These are phyloP conservation scores for Thecophora atra DNA, from an alignment of 2,888 invertebrate species.

Conservation along the genomic window DNA sequence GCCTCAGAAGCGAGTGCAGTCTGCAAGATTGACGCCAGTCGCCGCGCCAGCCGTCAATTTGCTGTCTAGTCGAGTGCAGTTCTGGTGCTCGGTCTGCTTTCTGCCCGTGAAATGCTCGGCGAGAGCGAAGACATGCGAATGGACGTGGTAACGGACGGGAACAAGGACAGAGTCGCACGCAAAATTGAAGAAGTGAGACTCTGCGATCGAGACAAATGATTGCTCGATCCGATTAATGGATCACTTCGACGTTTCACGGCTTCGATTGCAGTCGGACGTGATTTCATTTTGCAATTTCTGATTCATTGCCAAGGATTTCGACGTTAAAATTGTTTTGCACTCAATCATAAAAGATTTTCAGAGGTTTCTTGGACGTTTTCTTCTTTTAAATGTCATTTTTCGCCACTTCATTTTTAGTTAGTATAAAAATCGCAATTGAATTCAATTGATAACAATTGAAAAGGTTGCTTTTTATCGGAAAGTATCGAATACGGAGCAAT, in stretches of 20 bases:
- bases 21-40: conserved; percentile 12
- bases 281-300: background rate
- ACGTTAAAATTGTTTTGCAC: too few species aligned
- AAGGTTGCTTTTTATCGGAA: too few species aligned
- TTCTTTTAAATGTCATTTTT: too few species aligned
- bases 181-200: conserved; percentile 34
- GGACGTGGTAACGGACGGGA: background rate
- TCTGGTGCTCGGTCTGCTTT: background rate
- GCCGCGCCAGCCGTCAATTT: background rate
- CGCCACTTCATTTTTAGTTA: too few species aligned
- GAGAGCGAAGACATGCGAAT: background rate
- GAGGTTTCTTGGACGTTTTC: too few species aligned
- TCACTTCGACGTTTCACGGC: conserved; percentile 30
- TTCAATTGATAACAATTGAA: too few species aligned
- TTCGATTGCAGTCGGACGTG: too few species aligned
- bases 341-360: too few species aligned
- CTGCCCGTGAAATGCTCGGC: background rate
- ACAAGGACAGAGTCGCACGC: background rate
- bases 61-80: background rate
- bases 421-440: too few species aligned
- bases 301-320: too few species aligned
- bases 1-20: background rate
- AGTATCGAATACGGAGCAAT: too few species aligned
- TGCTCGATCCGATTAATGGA: conserved; percentile 40
- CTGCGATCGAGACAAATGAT: conserved; percentile 34